Conservation (phyloP, 2,888 invertebrate species). For the Eupithecia vulgata region DNA sequence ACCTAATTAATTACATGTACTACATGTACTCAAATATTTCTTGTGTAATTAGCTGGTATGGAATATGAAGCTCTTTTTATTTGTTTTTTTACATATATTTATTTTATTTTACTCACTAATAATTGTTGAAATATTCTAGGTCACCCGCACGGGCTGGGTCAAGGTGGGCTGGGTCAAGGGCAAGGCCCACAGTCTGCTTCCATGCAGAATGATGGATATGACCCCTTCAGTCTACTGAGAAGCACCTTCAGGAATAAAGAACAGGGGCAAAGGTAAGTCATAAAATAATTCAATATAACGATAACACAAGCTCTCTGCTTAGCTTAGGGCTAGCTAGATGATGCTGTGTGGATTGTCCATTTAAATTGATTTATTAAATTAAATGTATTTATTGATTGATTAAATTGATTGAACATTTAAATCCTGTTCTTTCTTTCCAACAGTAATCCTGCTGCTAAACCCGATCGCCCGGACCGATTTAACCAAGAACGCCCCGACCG, state of each 20-base stretch:
- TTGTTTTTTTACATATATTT: too few relatives aligned
- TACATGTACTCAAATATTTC: too few relatives aligned
- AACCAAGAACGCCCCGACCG: constrained; percentile 55
- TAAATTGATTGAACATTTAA: too few relatives aligned
- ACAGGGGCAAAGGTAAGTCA: constrained; percentile 43
- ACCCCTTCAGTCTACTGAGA: constrained; percentile 69
- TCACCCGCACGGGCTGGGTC: constrained; percentile 9
- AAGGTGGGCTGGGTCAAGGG: constrained; percentile 2
- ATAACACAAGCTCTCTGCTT: too few relatives aligned
- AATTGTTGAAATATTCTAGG: background rate
- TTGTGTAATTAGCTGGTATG: too few relatives aligned
- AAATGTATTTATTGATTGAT: too few relatives aligned
- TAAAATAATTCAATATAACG: background rate
- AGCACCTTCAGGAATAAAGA: constrained; percentile 67
- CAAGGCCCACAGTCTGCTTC: background rate
- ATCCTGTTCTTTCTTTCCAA: background rate
- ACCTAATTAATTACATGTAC: too few relatives aligned
- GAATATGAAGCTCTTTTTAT: too few relatives aligned
- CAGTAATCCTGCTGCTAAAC: constrained; percentile 18
- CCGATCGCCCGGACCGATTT: constrained; percentile 19
- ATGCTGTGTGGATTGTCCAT: too few relatives aligned
- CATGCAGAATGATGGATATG: constrained; percentile 58
- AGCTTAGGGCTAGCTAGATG: too few relatives aligned
- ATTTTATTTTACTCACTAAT: background rate
- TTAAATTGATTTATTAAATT: too few relatives aligned